These are phyloP conservation scores for Threskiornis aethiopicus DNA, from an alignment of 2,797 vertebrate species.

Conservation along the genomic window DNA sequence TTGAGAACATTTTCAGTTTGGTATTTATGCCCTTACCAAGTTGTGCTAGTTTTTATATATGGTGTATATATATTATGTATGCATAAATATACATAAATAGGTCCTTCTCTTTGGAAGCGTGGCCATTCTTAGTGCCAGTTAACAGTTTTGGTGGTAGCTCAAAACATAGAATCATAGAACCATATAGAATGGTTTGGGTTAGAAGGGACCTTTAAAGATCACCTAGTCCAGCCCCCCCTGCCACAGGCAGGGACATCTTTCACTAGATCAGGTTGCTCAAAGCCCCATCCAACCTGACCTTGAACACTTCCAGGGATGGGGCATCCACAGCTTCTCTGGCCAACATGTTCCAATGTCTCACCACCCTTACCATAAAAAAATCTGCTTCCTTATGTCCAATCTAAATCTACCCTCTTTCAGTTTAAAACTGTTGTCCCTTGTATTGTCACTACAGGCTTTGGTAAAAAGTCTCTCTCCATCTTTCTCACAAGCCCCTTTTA, in stretches of 20 bases:
- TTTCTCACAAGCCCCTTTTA: background rate
- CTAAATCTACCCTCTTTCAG: background rate
- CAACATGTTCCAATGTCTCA: background rate
- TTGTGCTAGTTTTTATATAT: background rate
- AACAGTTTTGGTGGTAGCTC: background rate
- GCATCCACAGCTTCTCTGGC: background rate
- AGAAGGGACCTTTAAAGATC: background rate
- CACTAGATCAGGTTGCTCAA: background rate
- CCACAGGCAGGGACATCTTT: background rate
- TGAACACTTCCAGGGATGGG: background rate
- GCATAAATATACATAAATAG: background rate
- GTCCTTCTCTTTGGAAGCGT: background rate
- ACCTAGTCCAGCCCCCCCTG: background rate
- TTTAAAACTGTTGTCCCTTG: background rate
- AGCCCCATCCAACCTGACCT: background rate
- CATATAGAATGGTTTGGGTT: background rate
- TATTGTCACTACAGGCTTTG: background rate
- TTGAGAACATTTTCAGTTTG: background rate
- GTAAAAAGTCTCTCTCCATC: background rate
- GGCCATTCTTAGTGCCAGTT: background rate
- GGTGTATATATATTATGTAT: background rate
- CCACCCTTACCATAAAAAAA: background rate
- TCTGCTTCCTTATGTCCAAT: background rate
- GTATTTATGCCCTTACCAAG: background rate
- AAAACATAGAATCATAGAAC: background rate